Evolutionary conservation across 2,888 invertebrate genomes (phyloP), one percentile per base, ranked within the genome.

Genomic region (Glyphotaelius pellucidus): DNA sequence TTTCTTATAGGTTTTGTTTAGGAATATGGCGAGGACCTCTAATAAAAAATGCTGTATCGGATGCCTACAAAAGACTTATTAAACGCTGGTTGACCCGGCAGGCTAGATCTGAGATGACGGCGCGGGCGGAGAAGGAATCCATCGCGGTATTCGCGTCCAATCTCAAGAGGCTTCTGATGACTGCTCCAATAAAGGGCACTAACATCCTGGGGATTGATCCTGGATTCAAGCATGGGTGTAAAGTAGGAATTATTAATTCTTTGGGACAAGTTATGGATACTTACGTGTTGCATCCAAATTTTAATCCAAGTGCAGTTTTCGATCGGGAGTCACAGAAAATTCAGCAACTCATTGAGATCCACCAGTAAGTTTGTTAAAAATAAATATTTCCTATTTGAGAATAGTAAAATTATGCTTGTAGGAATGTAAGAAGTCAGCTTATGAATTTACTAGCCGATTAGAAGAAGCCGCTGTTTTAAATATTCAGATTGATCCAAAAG

Each of bases 131-230:
- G 94, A 97, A 97, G 94, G 98, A 98, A 84, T 98, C 99, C 0
- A 97, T 98, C 35, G 97, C 97, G 94, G 98, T 98, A 7, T 99
- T 99, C 95, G 97, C 97, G 1, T 96, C 96, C 9, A 99, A 99
- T 95, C 95, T 99, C 35, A 98, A 98, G 94, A 97, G 98, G 94
- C 96, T 99, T 90, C 95, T 99, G 12, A 95, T 99, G 19, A 97
- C 97, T 85, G 97, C 98, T 31, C 99, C 99, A 0, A 96, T 98
- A 0, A 97, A 98, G 94, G 98, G 98, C 79, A 97, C 97, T 94
- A 96, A 96, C 12, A 98, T 99, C 92, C 95, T 98, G 47, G 99
- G 98, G 0, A 96, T 99, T 90, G 99, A 99, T 96, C 99, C 99
- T 0, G 99, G 99, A 0, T 99, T 98, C 94, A 96, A 95, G 93